phyloP scores from a whole-genome alignment of 2,888 invertebrate genomes.

The Oscheius sp. region DNA sequence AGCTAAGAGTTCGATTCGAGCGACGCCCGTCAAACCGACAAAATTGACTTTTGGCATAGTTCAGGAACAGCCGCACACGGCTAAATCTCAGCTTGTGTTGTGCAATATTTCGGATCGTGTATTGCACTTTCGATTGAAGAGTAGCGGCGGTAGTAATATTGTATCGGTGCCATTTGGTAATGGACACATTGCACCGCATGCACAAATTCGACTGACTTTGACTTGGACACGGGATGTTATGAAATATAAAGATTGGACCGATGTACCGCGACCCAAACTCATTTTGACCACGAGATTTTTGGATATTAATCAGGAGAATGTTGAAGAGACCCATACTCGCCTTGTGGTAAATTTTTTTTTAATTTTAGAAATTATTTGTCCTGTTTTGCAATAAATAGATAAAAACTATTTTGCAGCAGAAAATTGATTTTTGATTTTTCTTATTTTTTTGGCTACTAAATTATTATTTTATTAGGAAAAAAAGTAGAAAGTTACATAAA shows the following conservation, averaged over 20 bases:
- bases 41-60: conserved; percentile 19
- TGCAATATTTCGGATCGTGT: conserved; percentile 66
- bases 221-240: conserved; percentile 56
- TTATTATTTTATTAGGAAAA: neutral
- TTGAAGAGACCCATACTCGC: conserved; percentile 25
- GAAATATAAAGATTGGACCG: conserved; percentile 48
- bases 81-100: conserved; percentile 50
- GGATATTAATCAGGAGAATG: conserved; percentile 7
- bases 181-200: conserved; percentile 61
- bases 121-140: conserved; percentile 58
- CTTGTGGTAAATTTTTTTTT: conserved; percentile 4
- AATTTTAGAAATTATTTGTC: too few relatives aligned
- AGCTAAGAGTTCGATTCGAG: neutral
- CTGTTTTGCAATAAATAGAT: too few relatives aligned
- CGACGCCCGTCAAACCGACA: neutral
- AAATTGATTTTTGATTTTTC: too few relatives aligned
- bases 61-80: neutral
- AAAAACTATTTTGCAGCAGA: too few relatives aligned
- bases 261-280: conserved; percentile 16
- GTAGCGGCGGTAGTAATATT: conserved; percentile 54
- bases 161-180: conserved; percentile 54
- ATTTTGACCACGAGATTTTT: conserved; percentile 25
- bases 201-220: conserved; percentile 58
- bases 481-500: neutral
- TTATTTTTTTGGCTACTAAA: too few relatives aligned